Evolutionary conservation across 2,888 invertebrate species (phyloP).

Genomic region (Plagodis dolabraria): DNA sequence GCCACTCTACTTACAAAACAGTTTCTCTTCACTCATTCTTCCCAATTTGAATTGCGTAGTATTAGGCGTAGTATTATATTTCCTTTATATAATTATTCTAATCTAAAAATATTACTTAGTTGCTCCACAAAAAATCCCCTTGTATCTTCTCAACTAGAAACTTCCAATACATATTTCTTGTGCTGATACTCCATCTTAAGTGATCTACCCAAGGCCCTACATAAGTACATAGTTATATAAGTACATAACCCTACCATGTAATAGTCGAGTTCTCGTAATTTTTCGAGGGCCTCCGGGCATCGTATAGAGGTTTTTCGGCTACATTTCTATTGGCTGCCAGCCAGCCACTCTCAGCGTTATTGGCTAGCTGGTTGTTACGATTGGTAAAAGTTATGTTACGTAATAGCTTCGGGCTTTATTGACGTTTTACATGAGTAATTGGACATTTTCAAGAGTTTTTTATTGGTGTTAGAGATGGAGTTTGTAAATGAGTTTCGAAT

Average conservation of each 20-base stretch:
- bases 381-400: conserved; percentile 19
- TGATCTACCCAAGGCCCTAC: neutral
- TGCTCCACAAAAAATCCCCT: no score
- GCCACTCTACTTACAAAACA: no score
- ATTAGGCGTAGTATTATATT: no score
- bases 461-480: conserved; percentile 1
- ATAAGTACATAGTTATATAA: neutral
- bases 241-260: neutral
- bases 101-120: no score
- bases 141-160: no score
- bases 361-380: conserved; percentile 28
- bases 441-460: conserved; percentile 11
- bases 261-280: conserved; percentile 1
- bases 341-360: conserved; percentile 46
- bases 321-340: conserved; percentile 40
- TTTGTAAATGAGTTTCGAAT: neutral
- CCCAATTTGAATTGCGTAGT: no score
- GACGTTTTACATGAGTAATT: conserved; percentile 18
- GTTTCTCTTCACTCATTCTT: no score
- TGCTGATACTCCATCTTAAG: neutral
- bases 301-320: conserved; percentile 21
- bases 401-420: conserved; percentile 21
- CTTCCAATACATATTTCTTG: neutral
- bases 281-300: conserved; percentile 16
- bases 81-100: no score